phyloP scores from a whole-genome alignment of 1,140 invertebrate genomes.

The Kradibia gibbosae region DNA sequence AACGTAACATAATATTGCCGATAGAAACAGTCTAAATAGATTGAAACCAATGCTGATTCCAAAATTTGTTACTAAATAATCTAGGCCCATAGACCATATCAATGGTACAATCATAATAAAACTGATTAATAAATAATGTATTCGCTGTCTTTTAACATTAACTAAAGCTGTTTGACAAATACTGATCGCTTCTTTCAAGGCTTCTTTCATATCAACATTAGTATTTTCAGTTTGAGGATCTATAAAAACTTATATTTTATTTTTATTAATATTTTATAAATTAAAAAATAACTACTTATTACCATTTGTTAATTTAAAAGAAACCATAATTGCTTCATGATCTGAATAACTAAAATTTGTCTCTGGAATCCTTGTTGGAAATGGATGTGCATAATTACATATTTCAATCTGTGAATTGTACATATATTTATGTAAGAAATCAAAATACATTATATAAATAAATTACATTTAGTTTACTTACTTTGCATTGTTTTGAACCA shows the following conservation, averaged over 20 bases:
- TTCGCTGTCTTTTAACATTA: slow-evolving; percentile 74
- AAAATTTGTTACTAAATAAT: slow-evolving; percentile 60
- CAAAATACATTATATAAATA: not conserved
- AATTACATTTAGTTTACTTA: slow-evolving; percentile 55
- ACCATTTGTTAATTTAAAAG: slow-evolving; percentile 73
- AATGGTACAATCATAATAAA: slow-evolving; percentile 71
- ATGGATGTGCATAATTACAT: slow-evolving; percentile 79
- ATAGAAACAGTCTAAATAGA: slow-evolving; percentile 76
- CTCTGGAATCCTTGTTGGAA: slow-evolving; percentile 82
- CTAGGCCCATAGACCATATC: slow-evolving; percentile 69
- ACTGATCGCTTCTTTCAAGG: slow-evolving; percentile 76
- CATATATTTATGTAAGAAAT: not conserved
- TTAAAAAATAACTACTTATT: slow-evolving; percentile 37
- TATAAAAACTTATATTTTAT: slow-evolving; percentile 48
- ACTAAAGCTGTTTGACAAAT: slow-evolving; percentile 76
- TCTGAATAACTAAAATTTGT: slow-evolving; percentile 88
- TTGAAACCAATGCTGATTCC: slow-evolving; percentile 71
- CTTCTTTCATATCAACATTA: slow-evolving; percentile 65
- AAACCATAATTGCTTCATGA: slow-evolving; percentile 89
- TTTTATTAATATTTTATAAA: slow-evolving; percentile 27
- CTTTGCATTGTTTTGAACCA: slow-evolving; percentile 72
- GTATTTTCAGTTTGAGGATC: slow-evolving; percentile 51
- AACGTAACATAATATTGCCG: slow-evolving; percentile 78
- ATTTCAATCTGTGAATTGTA: slow-evolving; percentile 73
- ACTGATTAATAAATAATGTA: slow-evolving; percentile 75